These are phyloP conservation scores for Pipistrellus pygmaeus DNA, from an alignment of 2,797 vertebrate species.

Conservation along the genomic window DNA sequence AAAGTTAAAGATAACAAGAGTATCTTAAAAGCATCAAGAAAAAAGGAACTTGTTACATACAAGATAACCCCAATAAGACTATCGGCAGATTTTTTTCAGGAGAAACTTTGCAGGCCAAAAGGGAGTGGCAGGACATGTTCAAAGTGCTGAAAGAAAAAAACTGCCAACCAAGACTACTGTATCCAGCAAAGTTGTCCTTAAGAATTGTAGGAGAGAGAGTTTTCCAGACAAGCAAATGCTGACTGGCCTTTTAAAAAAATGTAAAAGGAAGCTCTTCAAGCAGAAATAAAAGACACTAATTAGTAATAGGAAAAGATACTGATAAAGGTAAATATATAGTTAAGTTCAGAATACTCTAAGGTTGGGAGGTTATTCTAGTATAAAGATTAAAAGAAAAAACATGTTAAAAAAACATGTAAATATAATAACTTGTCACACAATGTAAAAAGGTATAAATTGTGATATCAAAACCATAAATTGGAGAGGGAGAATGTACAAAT, in stretches of 20 bases:
- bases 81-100: not conserved
- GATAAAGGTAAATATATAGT: not conserved
- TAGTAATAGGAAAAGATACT: not conserved
- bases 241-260: not conserved
- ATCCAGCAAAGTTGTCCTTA: not conserved
- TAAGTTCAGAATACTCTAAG: not conserved
- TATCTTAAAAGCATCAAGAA: not conserved
- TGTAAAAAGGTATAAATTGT: not conserved
- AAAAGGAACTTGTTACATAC: not conserved
- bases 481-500: not conserved
- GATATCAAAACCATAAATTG: not conserved
- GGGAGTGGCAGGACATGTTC: not conserved
- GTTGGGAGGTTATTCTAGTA: not conserved
- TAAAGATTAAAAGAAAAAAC: not conserved
- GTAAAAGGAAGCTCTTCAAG: not conserved
- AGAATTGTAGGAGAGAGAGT: not conserved
- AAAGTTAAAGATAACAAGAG: not conserved
- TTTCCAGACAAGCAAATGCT: slow-evolving; percentile 13
- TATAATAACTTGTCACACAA: not conserved
- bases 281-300: not conserved
- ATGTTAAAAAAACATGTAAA: not conserved
- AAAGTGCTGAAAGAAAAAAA: not conserved
- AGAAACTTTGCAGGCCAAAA: not conserved
- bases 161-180: not conserved
- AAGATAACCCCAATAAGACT: not conserved